These are phyloP conservation scores for Promerops cafer DNA, from an alignment of 2,113 vertebrate species.

Conservation along the genomic window DNA sequence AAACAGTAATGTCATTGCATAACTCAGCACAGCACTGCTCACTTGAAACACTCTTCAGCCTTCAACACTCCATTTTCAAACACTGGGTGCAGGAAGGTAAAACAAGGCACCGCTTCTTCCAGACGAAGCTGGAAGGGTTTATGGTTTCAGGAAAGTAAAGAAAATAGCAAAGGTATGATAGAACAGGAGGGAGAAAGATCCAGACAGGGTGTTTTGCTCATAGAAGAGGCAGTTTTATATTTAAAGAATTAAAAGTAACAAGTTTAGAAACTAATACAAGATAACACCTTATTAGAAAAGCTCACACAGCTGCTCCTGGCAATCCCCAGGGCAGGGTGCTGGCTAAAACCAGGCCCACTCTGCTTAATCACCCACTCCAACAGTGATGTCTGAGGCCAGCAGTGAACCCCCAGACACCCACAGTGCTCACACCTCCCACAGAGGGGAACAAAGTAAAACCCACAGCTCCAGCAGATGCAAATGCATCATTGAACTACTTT, in stretches of 20 bases:
- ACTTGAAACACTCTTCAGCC: neutral
- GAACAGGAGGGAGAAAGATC: neutral
- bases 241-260: neutral
- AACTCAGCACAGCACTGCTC: neutral
- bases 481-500: too few species aligned
- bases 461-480: fast-evolving
- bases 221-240: fast-evolving
- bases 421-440: neutral
- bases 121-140: neutral
- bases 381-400: neutral
- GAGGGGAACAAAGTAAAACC: neutral
- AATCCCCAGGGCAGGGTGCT: neutral
- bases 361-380: neutral
- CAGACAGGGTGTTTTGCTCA: neutral
- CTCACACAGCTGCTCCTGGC: neutral
- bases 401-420: neutral
- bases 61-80: neutral
- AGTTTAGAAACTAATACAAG: neutral
- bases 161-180: neutral
- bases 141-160: neutral
- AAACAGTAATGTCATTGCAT: neutral
- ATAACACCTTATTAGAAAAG: neutral
- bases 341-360: neutral
- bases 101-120: neutral
- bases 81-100: neutral